Evolutionary conservation across 2,888 invertebrate genomes (phyloP), one percentile per base, ranked within the genome.

Genomic region (Trichogramma dendrolimi): DNA sequence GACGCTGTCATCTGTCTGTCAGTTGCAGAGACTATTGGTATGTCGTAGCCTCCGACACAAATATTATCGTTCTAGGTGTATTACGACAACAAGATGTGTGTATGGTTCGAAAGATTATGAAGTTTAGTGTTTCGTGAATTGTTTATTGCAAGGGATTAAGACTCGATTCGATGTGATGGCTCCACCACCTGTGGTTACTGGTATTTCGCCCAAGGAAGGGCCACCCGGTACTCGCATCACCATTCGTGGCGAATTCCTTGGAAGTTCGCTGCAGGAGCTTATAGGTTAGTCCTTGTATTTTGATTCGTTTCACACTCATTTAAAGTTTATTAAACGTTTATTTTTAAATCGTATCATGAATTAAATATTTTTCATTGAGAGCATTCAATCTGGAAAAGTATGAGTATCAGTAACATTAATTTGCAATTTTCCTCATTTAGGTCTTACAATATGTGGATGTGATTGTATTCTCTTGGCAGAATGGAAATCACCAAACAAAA

Each of bases 401-500:
- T 27, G 27, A 27, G 27, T 27, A 27, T 47, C 41, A n/a, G 40
- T 14, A 4, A 5, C 27, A 5, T 48, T 4, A 44, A 40, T 41
- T 55, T 49, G 42, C 10, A 42, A 39, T 10, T 51, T 49, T 58
- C 56, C 62, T 63, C 67, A 73, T 73, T n/a, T 69, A 94, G 96
- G 94, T 59, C 81, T 99, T 6, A 90, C 90, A 73, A 97, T 99
- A 72, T 98, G 98, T 81, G 96, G 94, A 0, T 91, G 92, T 69
- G 97, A 99, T 75, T 98, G 98, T 75, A 81, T 95, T 42, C 80
- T 98, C 60, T 93, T 96, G 10, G 95, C 96, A 0, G 97, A 98
- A 83, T 99, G 99, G 99, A 94, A 96, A 75, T 95, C 96, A 1
- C 86, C 91, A 43, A 98, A 96, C 76, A 99, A 99, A 83, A 96